Conservation (phyloP, 1,140 invertebrate species). For the Alviniconcha marisindica region DNA sequence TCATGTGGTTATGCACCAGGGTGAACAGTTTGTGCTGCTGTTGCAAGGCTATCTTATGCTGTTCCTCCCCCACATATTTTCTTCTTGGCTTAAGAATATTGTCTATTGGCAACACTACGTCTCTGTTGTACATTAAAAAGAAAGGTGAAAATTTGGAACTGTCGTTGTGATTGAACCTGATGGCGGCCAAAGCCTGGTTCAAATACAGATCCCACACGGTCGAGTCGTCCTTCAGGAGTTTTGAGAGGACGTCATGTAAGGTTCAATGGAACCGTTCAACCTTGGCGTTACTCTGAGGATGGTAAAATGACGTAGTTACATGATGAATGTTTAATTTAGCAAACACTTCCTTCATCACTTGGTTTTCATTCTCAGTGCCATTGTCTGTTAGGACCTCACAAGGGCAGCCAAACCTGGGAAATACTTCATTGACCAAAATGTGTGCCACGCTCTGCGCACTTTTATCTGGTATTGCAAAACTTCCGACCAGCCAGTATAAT, state of each 20-base stretch:
- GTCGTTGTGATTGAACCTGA: conserved; percentile 41
- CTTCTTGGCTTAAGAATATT: conserved; percentile 41
- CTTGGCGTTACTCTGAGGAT: conserved; percentile 42
- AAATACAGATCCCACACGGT: conserved; percentile 45
- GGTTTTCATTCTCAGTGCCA: conserved; percentile 44
- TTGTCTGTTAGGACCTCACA: conserved; percentile 48
- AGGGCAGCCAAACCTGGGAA: conserved; percentile 41
- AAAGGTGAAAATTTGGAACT: conserved; percentile 30
- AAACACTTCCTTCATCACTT: conserved; percentile 27
- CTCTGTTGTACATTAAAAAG: conserved; percentile 43
- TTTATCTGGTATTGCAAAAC: conserved; percentile 46
- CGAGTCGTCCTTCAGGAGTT: conserved; percentile 41
- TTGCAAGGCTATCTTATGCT: conserved; percentile 13
- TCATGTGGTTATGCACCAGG: neutral
- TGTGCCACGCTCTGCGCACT: conserved; percentile 38
- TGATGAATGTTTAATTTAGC: conserved; percentile 40
- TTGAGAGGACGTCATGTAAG: conserved; percentile 47
- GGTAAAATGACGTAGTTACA: conserved; percentile 39
- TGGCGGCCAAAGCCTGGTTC: conserved; percentile 41
- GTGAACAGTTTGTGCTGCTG: conserved; percentile 36
- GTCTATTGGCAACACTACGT: conserved; percentile 29
- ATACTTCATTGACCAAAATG: conserved; percentile 51
- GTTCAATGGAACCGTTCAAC: conserved; percentile 50
- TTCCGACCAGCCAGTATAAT: conserved; percentile 43
- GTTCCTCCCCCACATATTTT: conserved; percentile 38